Evolutionary conservation across 2,113 vertebrate genomes (phyloP).

Genomic region (Furnarius figulus): DNA sequence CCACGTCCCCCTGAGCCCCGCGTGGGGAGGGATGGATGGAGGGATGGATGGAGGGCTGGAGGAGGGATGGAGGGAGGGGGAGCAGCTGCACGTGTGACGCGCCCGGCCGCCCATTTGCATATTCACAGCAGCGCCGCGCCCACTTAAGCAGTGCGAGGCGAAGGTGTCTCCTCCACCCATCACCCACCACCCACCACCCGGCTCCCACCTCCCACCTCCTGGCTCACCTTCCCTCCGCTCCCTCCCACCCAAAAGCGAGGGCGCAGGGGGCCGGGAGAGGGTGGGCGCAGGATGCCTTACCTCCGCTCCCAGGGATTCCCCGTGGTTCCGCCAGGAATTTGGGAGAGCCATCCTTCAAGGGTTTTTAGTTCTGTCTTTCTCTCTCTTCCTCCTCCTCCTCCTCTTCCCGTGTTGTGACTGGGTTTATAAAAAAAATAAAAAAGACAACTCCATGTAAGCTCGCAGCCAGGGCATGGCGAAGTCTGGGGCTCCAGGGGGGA

Average conservation of each 20-base stretch:
- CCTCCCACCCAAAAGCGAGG: neutral
- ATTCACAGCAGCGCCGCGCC: slow-evolving; percentile 77
- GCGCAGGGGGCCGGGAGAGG: neutral
- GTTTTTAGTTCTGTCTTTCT: slow-evolving; percentile 67
- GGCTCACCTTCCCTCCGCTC: neutral
- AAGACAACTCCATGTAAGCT: slow-evolving; percentile 88
- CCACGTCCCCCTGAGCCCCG: neutral
- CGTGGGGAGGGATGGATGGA: neutral
- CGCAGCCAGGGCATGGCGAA: slow-evolving; percentile 88
- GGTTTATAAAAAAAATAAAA: slow-evolving; percentile 82
- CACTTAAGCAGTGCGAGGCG: slow-evolving; percentile 71
- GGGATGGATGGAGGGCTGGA: neutral
- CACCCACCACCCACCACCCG: neutral
- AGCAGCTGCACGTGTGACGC: slow-evolving; percentile 77
- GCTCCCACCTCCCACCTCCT: neutral
- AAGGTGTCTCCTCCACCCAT: slow-evolving; percentile 56
- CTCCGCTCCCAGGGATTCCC: slow-evolving; percentile 73
- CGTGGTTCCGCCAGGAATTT: slow-evolving; percentile 72
- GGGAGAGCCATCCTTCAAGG: slow-evolving; percentile 82
- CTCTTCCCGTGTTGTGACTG: slow-evolving; percentile 82
- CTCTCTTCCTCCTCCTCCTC: slow-evolving; percentile 67
- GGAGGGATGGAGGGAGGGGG: slow-evolving; percentile 33
- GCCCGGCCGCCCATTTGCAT: slow-evolving; percentile 74
- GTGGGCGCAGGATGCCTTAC: slow-evolving; percentile 66
- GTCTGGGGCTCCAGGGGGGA: slow-evolving; percentile 84